Base-by-base conservation (phyloP, 2,888 invertebrate genomes). In the Cheilosia vernalis region DNA sequence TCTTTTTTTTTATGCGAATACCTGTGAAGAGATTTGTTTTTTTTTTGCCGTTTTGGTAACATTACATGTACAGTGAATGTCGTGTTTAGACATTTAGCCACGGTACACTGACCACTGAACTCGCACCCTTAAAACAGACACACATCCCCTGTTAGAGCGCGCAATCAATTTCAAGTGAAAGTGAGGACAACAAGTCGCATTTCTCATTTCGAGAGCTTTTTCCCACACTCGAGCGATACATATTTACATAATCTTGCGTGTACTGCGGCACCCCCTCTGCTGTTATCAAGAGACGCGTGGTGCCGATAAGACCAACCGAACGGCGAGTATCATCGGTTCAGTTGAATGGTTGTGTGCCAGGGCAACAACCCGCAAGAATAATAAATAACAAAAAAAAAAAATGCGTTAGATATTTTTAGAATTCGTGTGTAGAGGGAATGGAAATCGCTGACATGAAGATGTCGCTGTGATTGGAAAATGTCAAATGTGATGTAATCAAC, bases 311-410 rank as follows among this genome's bases (percentile, higher is more conserved):
- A 42, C 58, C 51, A 47, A 53, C 58, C 60, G 67, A 61, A 53
- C 77, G 56, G 33, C 56, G 27, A 27, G 51, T 27, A 30, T 30
- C 13, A 60, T 33, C 19, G 40, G 33, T 49, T 67, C 40, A n/a
- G 49, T 44, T 15, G 13, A 15, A 44, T 51, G 19, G 30, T 49
- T 51, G 60, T 56, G 51, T 73, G 66, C 58, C 64, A 78, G 83
- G 83, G 79, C 83, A 83, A 79, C 73, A 79, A 83, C 83, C 83
- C 79, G 73, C 63, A 56, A 69, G 76, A 69, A 63, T 73, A 79
- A 79, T 61, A 79, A 73, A 67, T 44, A 44, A 7, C 21, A 47
- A 40, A 49, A 49, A 53, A 64, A 67, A 13, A 49, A 47, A 17
- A 49, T 4, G 27, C 49, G 55, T 55, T 47, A 64, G 70, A 47